Evolutionary conservation across 2,888 invertebrate genomes (phyloP).

Genomic region (Cremastobaeus sp.): DNA sequence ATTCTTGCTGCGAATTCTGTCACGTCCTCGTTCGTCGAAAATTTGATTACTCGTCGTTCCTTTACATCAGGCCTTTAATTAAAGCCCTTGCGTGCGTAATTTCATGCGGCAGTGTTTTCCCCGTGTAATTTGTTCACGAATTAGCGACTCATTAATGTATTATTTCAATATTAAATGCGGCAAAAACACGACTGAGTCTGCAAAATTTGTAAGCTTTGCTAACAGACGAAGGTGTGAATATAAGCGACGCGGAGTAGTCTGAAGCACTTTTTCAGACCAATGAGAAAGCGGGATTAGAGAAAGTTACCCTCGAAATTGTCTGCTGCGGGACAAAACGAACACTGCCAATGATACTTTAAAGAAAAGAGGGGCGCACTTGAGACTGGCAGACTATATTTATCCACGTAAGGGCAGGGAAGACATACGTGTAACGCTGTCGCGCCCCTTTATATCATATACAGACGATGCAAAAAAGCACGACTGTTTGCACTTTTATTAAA

Average conservation of each 20-base stretch:
- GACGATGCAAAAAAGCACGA: constrained; percentile 51
- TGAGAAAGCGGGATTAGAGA: constrained; percentile 58
- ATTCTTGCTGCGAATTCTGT: constrained; percentile 23
- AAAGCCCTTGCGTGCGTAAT: constrained; percentile 39
- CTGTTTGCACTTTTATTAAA: constrained; percentile 53
- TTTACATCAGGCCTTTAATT: constrained; percentile 47
- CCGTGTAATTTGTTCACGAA: constrained; percentile 48
- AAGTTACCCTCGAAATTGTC: constrained; percentile 61
- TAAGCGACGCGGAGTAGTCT: constrained; percentile 54
- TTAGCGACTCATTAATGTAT: constrained; percentile 53
- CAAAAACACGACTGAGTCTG: constrained; percentile 49
- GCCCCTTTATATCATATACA: constrained; percentile 50
- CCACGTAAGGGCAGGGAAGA: constrained; percentile 58
- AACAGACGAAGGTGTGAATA: constrained; percentile 59
- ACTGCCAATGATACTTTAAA: constrained; percentile 62
- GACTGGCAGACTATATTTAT: constrained; percentile 61
- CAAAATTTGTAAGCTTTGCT: constrained; percentile 44
- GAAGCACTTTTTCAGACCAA: constrained; percentile 59
- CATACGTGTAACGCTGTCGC: constrained; percentile 46
- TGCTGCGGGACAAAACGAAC: constrained; percentile 62
- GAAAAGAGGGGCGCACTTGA: constrained; percentile 61
- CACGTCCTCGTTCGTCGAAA: constrained; percentile 26
- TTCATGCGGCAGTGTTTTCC: constrained; percentile 32
- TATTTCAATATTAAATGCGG: constrained; percentile 55
- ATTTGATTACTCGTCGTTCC: constrained; percentile 42